These are phyloP conservation scores for Enteromius paludinosus DNA, from an alignment of 2,797 vertebrate species.

Conservation along the genomic window DNA sequence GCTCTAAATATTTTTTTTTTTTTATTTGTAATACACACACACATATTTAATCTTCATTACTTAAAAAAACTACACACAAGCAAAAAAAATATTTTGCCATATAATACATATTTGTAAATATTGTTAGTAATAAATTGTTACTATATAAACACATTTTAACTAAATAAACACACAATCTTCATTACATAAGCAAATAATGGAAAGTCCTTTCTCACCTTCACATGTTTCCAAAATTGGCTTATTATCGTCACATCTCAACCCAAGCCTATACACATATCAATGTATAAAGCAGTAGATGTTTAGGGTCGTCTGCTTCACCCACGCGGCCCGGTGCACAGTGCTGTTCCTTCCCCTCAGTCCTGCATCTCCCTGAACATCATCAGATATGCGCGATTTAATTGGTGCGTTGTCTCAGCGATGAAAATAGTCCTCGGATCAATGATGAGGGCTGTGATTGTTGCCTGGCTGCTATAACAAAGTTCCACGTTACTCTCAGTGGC, in stretches of 20 bases:
- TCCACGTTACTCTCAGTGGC: not conserved
- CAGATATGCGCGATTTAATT: conserved; percentile 25
- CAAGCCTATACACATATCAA: conserved; percentile 21
- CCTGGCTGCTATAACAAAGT: conserved; percentile 30
- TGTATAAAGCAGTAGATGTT: conserved; percentile 3
- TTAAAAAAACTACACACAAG: not conserved
- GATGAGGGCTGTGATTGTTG: conserved; percentile 36
- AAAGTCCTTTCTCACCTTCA: conserved; percentile 49
- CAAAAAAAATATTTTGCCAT: not conserved
- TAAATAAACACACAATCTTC: not conserved
- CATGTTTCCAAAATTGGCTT: conserved; percentile 27
- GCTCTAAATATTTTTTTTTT: not conserved
- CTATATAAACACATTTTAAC: not conserved
- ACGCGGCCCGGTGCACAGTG: conserved; percentile 12
- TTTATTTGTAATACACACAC: not conserved
- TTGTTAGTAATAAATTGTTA: not conserved
- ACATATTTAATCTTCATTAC: not conserved
- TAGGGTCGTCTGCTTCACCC: not conserved
- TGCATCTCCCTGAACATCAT: conserved; percentile 20
- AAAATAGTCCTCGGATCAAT: conserved; percentile 27
- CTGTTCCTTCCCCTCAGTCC: conserved; percentile 27
- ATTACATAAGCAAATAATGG: not conserved
- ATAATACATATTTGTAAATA: not conserved
- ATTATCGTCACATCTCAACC: conserved; percentile 37
- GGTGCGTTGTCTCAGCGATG: conserved; percentile 6